Evolutionary conservation across 2,113 vertebrate species (phyloP).

Genomic region (Dromaius novaehollandiae): DNA sequence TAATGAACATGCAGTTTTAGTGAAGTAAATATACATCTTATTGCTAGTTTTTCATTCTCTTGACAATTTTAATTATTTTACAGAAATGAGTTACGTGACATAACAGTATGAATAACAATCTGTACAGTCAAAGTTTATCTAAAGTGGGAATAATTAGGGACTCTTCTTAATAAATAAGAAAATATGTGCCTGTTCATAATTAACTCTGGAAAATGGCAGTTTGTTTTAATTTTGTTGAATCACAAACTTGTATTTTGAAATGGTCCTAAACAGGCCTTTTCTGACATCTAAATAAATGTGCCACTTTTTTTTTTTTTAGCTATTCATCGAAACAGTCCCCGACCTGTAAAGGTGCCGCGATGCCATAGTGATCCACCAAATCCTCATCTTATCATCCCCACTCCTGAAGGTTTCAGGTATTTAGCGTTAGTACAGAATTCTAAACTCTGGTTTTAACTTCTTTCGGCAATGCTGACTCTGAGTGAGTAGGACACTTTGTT

Average conservation of each 20-base stretch:
- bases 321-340: constrained; percentile 91
- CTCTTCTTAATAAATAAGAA: neutral
- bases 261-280: neutral
- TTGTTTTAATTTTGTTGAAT: neutral
- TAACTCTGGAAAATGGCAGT: neutral
- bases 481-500: neutral
- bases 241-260: neutral
- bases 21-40: neutral
- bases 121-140: neutral
- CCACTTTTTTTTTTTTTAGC: constrained; percentile 69
- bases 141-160: neutral
- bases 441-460: neutral
- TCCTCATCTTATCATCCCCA: constrained; percentile 93
- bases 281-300: neutral
- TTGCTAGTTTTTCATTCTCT: neutral
- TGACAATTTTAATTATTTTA: neutral
- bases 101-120: neutral
- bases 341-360: constrained; percentile 95
- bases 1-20: neutral
- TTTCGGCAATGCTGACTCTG: neutral
- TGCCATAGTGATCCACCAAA: constrained; percentile 98
- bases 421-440: neutral
- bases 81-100: neutral
- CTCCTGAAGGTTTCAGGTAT: constrained; percentile 94
- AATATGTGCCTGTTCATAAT: neutral